Percentiles rank a stretch among this genome's conserved stretches.
Evolutionary conservation across 1,140 invertebrate genomes (phyloP).

Genomic region (Diplogasteroides magnus): DNA sequence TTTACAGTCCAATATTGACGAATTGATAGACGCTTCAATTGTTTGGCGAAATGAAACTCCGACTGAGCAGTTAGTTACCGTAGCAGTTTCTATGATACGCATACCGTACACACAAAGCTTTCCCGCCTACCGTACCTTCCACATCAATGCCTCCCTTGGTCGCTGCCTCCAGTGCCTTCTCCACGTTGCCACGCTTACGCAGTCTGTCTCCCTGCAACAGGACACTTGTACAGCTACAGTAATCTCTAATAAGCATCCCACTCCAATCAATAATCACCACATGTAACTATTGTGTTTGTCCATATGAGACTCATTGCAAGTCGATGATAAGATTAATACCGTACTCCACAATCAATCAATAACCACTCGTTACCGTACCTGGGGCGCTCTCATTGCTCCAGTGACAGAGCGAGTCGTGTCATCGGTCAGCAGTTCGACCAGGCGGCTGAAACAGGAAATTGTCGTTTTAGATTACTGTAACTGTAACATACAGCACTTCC

Average conservation of each 20-base stretch:
- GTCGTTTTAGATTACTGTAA: too few species aligned
- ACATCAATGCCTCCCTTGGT: not conserved
- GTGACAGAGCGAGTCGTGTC: not conserved
- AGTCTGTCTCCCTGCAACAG: not conserved
- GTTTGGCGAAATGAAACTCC: too few species aligned
- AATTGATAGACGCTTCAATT: not conserved
- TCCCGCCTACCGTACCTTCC: not conserved
- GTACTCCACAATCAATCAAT: not conserved
- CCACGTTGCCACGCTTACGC: not conserved
- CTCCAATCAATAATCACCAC: too few species aligned
- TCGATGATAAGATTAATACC: too few species aligned
- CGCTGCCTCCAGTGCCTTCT: not conserved
- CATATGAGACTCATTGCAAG: too few species aligned
- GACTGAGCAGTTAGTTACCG: too few species aligned
- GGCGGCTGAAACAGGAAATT: not conserved
- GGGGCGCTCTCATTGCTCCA: not conserved
- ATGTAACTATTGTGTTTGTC: too few species aligned
- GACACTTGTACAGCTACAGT: too few species aligned
- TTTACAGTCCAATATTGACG: not conserved
- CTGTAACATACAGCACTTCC: too few species aligned
- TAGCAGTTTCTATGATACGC: too few species aligned
- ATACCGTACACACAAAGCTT: too few species aligned
- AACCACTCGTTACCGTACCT: not conserved
- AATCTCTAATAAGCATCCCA: too few species aligned
- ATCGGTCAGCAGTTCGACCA: not conserved